These are phyloP conservation scores for Coremacera marginata DNA, from an alignment of 2,888 invertebrate species.

Conservation along the genomic window DNA sequence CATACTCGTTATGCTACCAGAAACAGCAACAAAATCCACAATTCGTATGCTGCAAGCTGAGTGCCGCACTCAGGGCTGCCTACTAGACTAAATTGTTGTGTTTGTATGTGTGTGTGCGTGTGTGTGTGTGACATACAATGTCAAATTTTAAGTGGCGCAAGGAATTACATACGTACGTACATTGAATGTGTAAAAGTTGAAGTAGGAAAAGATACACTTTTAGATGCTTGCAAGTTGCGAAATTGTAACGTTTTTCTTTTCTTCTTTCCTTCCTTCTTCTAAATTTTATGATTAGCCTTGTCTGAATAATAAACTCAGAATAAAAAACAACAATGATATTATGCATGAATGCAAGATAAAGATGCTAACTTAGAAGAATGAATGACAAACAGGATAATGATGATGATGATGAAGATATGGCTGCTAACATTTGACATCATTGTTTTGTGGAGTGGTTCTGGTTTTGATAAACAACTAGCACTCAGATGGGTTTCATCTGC, in stretches of 20 bases:
- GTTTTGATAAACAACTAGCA: too few relatives aligned
- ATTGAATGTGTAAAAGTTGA: too few relatives aligned
- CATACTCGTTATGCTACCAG: background rate
- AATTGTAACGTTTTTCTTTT: background rate
- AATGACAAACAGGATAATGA: too few relatives aligned
- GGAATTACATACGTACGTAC: background rate
- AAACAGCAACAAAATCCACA: background rate
- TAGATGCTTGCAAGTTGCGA: too few relatives aligned
- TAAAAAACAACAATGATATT: background rate
- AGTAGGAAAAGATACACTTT: too few relatives aligned
- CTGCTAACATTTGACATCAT: too few relatives aligned
- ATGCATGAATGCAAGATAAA: background rate
- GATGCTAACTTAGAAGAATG: background rate
- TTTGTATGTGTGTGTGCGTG: background rate
- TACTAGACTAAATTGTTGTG: background rate
- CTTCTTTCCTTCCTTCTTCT: background rate
- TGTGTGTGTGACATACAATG: constrained; percentile 13
- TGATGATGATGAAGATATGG: too few relatives aligned
- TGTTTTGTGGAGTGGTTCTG: too few relatives aligned
- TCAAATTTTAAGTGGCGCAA: constrained; percentile 25
- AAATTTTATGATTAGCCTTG: constrained; percentile 10
- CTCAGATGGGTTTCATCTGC: too few relatives aligned
- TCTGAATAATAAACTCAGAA: constrained; percentile 8
- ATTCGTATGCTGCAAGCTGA: background rate
- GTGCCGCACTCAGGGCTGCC: background rate